Base-by-base conservation (phyloP, 2,888 invertebrate species). In the Leptinotarsa haldemani region DNA sequence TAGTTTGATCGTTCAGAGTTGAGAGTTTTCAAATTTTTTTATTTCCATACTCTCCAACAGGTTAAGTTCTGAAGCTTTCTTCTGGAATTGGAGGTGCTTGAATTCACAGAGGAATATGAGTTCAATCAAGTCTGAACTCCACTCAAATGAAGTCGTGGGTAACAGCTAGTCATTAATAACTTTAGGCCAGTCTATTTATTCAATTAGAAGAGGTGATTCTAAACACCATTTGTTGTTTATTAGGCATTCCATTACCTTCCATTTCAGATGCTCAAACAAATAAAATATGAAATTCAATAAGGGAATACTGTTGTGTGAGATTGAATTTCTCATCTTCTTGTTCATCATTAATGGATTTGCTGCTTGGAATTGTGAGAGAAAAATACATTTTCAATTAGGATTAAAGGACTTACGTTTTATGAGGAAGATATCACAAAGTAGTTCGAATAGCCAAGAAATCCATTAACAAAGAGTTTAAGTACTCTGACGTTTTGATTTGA, bases 391-490 rank as follows among this genome's bases (percentile, higher is more conserved):
- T 52, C 52, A 66, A 65, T 65, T 65, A 48, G 65, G 47, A 65
- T 65, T 65, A 48, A 65, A 65, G 65, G 65, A 65, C 48, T 65
- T 50, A 50, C 65, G 50, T 9, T 65, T 22, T 20, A 65, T 50
- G 65, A 65, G 50, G 50, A 50, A 65, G 65, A 67, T 65, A 69
- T 69, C 65, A 69, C 73, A 48, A 69, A 73, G 69, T 65, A 69
- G 65, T 73, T 69, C 47, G 52, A 68, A 72, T 73, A 69, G 56
- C 56, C 53, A 30, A 65, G 65, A 69, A 73, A 73, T 65, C 74
- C 71, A 69, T 69, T 71, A 74, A 74, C 71, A 71, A 71, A 74
- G 65, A 69, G 66, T 69, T 58, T 69, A 74, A 74, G 67, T 52
- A 48, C 52, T 40, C 69, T 69, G 71, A 74, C 65, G 53, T 69